A percentile compares a stretch with the other conserved stretches of the same genome.
These are phyloP conservation scores for Caenorhabditis sinica DNA, from an alignment of 2,888 invertebrate species.

Conservation along the genomic window DNA sequence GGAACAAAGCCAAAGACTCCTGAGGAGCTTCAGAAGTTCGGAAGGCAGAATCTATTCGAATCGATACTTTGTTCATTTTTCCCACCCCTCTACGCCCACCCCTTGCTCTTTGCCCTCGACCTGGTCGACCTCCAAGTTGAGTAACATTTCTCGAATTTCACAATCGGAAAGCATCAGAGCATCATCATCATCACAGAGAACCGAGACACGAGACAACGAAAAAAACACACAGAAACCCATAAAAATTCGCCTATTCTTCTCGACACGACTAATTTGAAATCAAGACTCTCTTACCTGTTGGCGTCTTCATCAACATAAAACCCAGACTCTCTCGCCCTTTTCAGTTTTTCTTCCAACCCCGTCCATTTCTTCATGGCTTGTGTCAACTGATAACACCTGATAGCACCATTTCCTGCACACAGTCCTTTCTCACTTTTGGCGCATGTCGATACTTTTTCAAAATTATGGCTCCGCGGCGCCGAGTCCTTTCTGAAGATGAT, in stretches of 20 bases:
- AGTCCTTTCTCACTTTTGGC: slow-evolving; percentile 37
- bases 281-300: slow-evolving; percentile 28
- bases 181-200: slow-evolving; percentile 12
- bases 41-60: neutral
- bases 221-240: slow-evolving; percentile 18
- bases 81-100: neutral
- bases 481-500: neutral
- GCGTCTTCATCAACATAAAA: slow-evolving; percentile 25
- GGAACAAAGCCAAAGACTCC: no score
- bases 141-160: slow-evolving; percentile 24
- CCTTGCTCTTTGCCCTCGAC: neutral
- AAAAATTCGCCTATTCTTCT: slow-evolving; percentile 30
- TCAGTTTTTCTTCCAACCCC: slow-evolving; percentile 21
- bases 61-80: neutral
- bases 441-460: slow-evolving; percentile 45
- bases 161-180: slow-evolving; percentile 7
- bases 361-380: slow-evolving; percentile 29
- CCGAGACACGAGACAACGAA: slow-evolving; percentile 9
- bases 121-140: slow-evolving; percentile 10
- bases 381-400: slow-evolving; percentile 47
- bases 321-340: slow-evolving; percentile 4
- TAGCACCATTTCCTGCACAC: slow-evolving; percentile 43
- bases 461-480: neutral
- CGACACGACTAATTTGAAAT: slow-evolving; percentile 26
- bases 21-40: no score